phyloP scores from a whole-genome alignment of 2,113 vertebrate species.

The Baryphthengus martii region DNA sequence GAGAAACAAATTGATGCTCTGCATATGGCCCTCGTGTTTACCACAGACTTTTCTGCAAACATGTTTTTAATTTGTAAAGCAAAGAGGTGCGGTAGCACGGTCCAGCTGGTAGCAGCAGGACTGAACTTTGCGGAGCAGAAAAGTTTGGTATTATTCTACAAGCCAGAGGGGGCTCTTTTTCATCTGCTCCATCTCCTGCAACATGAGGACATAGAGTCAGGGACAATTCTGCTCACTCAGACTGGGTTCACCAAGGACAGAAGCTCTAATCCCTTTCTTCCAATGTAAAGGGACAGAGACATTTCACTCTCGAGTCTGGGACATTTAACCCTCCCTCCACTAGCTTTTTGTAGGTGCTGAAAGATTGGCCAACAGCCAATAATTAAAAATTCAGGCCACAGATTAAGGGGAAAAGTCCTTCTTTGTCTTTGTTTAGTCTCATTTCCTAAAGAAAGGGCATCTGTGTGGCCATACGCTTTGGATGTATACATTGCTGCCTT shows the following conservation, averaged over 20 bases:
- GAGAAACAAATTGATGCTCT: conserved; percentile 10
- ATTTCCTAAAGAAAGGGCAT: neutral
- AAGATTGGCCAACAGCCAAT: neutral
- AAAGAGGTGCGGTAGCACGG: neutral
- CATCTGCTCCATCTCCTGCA: neutral
- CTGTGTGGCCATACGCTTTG: neutral
- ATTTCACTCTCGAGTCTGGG: neutral
- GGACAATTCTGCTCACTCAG: neutral
- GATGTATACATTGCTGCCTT: neutral
- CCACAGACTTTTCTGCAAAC: neutral
- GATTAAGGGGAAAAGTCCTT: neutral
- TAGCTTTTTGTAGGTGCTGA: neutral
- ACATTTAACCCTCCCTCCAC: neutral
- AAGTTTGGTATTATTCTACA: neutral
- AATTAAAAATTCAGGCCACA: neutral
- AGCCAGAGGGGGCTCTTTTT: neutral
- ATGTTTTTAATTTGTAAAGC: neutral
- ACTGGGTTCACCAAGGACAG: neutral
- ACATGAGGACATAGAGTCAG: neutral
- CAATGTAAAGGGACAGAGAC: neutral
- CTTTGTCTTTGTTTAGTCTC: neutral
- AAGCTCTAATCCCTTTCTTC: neutral
- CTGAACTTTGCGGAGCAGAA: neutral
- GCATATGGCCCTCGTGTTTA: conserved; percentile 14
- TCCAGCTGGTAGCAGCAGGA: neutral